Conservation (phyloP, 2,888 invertebrate genomes). For the Zelleria hepariella region DNA sequence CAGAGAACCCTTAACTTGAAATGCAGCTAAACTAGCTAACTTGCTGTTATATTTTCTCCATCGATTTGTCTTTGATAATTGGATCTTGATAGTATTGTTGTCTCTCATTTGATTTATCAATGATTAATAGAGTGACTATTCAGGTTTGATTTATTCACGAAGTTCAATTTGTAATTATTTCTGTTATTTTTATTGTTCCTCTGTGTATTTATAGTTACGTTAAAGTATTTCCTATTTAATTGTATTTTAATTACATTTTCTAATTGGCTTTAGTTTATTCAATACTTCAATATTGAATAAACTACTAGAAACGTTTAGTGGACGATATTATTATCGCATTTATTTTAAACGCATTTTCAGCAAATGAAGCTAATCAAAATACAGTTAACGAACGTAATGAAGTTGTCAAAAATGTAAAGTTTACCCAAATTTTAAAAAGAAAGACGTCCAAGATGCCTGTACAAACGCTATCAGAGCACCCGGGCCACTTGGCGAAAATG, state of each 20-base stretch:
- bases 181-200: not conserved
- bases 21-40: no score
- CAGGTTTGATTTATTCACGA: not conserved
- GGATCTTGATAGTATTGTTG: not conserved
- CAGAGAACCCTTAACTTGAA: no score
- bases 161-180: not conserved
- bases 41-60: not conserved
- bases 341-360: no score
- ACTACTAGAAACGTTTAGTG: no score
- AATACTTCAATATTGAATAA: no score
- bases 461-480: not conserved
- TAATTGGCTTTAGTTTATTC: no score
- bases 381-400: not conserved
- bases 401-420: not conserved
- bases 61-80: not conserved
- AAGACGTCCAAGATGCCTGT: not conserved
- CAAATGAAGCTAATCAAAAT: no score
- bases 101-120: not conserved
- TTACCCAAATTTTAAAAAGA: not conserved
- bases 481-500: constrained; percentile 3
- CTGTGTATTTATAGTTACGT: not conserved
- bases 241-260: no score
- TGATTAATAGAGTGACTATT: not conserved
- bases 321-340: no score
- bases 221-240: no score